These are phyloP conservation scores for Zhuqinia jingwanae DNA, from an alignment of 2,888 invertebrate genomes.

Conservation along the genomic window DNA sequence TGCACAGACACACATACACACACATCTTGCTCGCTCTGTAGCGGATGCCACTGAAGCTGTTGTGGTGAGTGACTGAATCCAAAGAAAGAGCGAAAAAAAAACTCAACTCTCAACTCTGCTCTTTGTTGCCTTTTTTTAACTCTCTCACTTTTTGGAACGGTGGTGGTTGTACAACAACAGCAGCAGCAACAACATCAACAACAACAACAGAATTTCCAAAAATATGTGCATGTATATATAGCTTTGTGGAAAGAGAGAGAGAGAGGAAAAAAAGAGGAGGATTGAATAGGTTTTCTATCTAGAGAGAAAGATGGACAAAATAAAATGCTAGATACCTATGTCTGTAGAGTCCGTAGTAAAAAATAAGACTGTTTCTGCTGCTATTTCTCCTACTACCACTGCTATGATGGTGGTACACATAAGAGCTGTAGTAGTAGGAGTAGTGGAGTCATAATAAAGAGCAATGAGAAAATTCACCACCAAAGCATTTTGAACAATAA, in stretches of 20 bases:
- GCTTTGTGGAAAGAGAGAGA: neutral
- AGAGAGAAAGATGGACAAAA: constrained; percentile 18
- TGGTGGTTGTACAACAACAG: no score
- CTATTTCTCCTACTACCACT: neutral
- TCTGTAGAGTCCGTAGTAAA: neutral
- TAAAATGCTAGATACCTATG: neutral
- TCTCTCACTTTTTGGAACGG: neutral
- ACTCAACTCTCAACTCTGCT: constrained; percentile 26
- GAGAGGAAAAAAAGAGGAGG: neutral
- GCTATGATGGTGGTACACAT: neutral
- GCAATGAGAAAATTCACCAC: constrained; percentile 21
- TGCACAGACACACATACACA: no score
- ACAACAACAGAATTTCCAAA: no score
- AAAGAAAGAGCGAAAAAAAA: neutral
- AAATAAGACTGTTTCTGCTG: no score
- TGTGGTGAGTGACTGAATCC: constrained; percentile 12
- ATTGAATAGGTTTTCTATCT: neutral
- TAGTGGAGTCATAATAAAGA: neutral
- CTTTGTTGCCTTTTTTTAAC: constrained; percentile 12
- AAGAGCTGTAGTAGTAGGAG: neutral
- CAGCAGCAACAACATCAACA: no score
- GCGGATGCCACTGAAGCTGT: neutral
- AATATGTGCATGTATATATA: no score
- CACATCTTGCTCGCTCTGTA: neutral
- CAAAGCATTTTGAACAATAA: neutral